A percentile compares a stretch with the other conserved stretches of the same genome.
phyloP scores from a whole-genome alignment of 2,888 invertebrate species.

The Opisthograptis luteolata region DNA sequence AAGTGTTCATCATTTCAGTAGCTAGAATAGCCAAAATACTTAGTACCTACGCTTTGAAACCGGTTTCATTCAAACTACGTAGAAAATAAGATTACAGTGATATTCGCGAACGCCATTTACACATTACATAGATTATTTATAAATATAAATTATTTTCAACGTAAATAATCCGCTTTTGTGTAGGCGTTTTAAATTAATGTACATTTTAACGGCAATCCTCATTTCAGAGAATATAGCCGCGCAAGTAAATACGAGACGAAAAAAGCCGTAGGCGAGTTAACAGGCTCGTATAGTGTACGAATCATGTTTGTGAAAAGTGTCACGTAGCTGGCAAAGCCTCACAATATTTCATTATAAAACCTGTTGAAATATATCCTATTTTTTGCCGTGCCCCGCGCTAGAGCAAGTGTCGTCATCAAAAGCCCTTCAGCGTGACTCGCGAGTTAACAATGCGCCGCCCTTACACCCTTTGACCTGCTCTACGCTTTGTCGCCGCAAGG shows the following conservation, averaged over 20 bases:
- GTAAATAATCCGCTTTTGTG: constrained; percentile 4
- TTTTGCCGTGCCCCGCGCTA: constrained; percentile 46
- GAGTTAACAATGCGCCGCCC: constrained; percentile 77
- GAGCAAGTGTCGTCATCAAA: constrained; percentile 72
- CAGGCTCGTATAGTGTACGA: constrained; percentile 3
- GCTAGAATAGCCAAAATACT: too few relatives aligned
- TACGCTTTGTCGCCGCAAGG: constrained; percentile 73
- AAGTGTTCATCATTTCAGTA: too few relatives aligned
- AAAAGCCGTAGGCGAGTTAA: constrained; percentile 2
- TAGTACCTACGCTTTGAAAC: too few relatives aligned
- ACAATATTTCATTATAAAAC: constrained; percentile 42
- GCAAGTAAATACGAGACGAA: neutral
- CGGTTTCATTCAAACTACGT: too few relatives aligned
- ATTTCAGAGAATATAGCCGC: constrained; percentile 2
- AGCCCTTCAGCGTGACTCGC: constrained; percentile 75
- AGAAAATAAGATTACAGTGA: neutral
- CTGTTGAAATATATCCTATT: constrained; percentile 52
- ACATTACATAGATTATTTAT: too few relatives aligned
- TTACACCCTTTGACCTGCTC: constrained; percentile 76
- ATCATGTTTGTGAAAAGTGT: constrained; percentile 21
- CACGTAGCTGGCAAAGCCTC: constrained; percentile 27
- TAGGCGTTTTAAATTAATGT: neutral
- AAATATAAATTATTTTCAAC: constrained; percentile 5
- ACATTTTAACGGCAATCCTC: constrained; percentile 4
- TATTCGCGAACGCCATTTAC: neutral